A percentile compares a stretch with the other conserved stretches of the same genome.
phyloP scores from a whole-genome alignment of 2,888 invertebrate genomes.

The Drosophila limbata region DNA sequence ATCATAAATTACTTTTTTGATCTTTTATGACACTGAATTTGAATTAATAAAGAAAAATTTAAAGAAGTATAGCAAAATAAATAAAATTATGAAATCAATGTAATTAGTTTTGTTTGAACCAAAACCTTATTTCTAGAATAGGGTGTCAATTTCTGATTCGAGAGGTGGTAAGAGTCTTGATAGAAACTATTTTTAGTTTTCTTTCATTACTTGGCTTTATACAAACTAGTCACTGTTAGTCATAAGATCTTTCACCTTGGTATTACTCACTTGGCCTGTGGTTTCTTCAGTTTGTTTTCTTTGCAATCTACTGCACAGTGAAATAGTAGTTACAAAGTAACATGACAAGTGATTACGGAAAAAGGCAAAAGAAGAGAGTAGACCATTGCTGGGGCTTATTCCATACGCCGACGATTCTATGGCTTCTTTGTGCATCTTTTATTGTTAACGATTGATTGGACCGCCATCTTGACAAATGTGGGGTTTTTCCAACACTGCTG shows the following conservation, averaged over 20 bases:
- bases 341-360: neutral
- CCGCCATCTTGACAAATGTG: neutral
- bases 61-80: neutral
- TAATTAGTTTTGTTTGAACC: too few relatives aligned
- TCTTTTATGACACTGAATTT: too few relatives aligned
- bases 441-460: neutral
- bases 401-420: neutral
- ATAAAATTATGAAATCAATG: neutral
- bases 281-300: neutral
- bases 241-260: neutral
- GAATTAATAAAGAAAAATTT: neutral
- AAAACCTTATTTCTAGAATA: too few relatives aligned
- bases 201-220: neutral
- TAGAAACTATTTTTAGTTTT: too few relatives aligned
- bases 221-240: neutral
- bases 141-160: too few relatives aligned
- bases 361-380: neutral
- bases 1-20: too few relatives aligned
- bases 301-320: neutral
- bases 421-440: conserved; percentile 7
- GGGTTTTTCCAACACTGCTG: conserved; percentile 21
- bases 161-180: too few relatives aligned
- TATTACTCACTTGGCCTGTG: conserved; percentile 1
- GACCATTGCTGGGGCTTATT: neutral
- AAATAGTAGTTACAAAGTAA: conserved; percentile 2